These are phyloP conservation scores for Tyria jacobaeae DNA, from an alignment of 2,888 invertebrate genomes.

Conservation along the genomic window DNA sequence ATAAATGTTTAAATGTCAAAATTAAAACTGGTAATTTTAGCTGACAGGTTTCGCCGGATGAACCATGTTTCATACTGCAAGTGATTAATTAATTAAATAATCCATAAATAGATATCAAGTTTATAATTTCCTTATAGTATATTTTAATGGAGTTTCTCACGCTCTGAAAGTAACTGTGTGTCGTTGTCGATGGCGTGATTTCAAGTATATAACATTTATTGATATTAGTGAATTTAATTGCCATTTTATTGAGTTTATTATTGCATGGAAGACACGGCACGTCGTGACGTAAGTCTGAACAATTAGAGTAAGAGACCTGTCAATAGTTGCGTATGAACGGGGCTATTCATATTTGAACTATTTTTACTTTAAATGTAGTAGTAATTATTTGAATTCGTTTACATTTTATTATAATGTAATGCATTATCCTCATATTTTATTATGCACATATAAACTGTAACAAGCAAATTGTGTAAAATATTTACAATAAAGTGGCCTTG, in stretches of 20 bases:
- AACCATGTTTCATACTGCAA: not conserved
- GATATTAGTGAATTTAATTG: not conserved
- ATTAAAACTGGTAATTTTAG: slow-evolving; percentile 8
- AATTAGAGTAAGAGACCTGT: no score
- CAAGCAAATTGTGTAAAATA: no score
- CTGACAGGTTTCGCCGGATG: not conserved
- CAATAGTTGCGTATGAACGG: no score
- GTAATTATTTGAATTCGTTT: no score
- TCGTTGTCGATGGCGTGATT: not conserved
- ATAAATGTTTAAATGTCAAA: slow-evolving; percentile 1
- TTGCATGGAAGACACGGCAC: not conserved
- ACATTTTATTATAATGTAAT: no score
- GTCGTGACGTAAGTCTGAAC: not conserved
- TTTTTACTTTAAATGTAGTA: no score
- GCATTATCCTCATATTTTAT: no score
- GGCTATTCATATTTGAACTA: no score
- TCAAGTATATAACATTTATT: not conserved
- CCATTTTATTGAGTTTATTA: not conserved
- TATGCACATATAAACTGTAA: no score
- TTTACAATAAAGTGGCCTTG: no score
- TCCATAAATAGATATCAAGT: not conserved
- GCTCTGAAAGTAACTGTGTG: not conserved
- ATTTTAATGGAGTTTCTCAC: not conserved
- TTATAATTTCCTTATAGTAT: not conserved
- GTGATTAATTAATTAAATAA: not conserved